phyloP scores from a whole-genome alignment of 2,113 vertebrate genomes.

The Dipodomys stephensi region DNA sequence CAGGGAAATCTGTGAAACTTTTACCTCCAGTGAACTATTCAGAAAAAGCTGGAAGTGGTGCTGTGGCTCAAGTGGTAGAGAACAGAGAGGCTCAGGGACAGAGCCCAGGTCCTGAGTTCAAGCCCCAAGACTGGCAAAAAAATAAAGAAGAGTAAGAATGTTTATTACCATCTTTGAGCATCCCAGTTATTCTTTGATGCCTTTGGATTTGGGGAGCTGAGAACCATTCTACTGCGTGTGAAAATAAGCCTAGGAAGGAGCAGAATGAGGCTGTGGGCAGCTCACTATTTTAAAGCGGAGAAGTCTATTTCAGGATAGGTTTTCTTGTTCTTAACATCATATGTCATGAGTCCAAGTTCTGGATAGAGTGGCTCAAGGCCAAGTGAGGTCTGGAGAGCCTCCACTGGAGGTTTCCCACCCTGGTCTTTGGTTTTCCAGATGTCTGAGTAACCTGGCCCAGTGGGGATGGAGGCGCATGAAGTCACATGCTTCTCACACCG shows the following conservation, averaged over 20 bases:
- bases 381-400: background rate
- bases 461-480: background rate
- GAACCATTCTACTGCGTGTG: background rate
- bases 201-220: background rate
- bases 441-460: background rate
- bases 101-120: too few relatives aligned
- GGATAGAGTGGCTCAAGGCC: background rate
- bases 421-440: background rate
- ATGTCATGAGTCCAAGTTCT: background rate
- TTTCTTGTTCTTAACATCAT: background rate
- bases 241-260: background rate
- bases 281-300: background rate
- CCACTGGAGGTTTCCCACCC: background rate
- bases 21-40: too few relatives aligned
- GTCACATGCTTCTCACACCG: background rate
- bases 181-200: background rate
- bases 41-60: too few relatives aligned
- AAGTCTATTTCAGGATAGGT: background rate
- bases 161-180: background rate
- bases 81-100: too few relatives aligned
- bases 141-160: background rate
- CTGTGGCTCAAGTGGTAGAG: too few relatives aligned
- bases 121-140: too few relatives aligned
- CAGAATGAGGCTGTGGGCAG: background rate
- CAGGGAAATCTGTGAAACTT: too few relatives aligned